Evolutionary conservation across 2,113 vertebrate species (phyloP).

Genomic region (Chionis minor): DNA sequence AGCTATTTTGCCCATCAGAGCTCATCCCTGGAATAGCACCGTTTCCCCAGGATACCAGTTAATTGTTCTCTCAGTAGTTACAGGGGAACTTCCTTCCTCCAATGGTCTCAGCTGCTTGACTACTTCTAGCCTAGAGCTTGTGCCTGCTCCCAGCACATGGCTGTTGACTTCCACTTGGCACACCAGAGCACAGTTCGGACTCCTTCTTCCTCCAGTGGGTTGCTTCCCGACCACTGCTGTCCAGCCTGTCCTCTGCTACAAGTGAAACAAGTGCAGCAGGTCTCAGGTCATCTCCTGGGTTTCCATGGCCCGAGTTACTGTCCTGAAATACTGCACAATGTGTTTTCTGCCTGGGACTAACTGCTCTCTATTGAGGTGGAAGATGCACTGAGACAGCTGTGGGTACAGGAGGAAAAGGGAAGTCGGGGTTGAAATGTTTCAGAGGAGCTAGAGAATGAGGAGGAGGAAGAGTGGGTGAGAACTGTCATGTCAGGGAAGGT

Average conservation of each 20-base stretch:
- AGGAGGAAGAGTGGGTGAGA: not conserved
- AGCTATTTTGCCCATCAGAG: slow-evolving; percentile 59
- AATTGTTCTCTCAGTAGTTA: slow-evolving; percentile 9
- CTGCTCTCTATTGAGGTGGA: not conserved
- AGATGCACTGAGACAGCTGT: not conserved
- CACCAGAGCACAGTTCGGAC: not conserved
- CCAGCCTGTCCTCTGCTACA: not conserved
- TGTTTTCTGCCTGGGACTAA: not conserved
- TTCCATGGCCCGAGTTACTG: not conserved
- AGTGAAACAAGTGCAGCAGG: not conserved
- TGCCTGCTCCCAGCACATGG: not conserved
- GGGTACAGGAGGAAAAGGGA: not conserved
- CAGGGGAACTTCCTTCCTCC: not conserved
- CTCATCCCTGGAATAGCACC: slow-evolving; percentile 14
- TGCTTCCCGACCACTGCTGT: not conserved
- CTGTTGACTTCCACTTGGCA: not conserved
- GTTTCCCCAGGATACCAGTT: slow-evolving; percentile 31
- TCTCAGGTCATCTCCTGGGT: not conserved
- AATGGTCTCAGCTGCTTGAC: slow-evolving; percentile 8
- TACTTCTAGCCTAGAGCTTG: not conserved
- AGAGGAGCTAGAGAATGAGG: not conserved
- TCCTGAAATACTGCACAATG: not conserved
- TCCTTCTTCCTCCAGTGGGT: not conserved
- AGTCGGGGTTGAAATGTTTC: not conserved
- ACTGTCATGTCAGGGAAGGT: not conserved